Base-by-base conservation (phyloP, 92 coral and sea anemone genomes). In the Zoanthus sansibaricus region DNA sequence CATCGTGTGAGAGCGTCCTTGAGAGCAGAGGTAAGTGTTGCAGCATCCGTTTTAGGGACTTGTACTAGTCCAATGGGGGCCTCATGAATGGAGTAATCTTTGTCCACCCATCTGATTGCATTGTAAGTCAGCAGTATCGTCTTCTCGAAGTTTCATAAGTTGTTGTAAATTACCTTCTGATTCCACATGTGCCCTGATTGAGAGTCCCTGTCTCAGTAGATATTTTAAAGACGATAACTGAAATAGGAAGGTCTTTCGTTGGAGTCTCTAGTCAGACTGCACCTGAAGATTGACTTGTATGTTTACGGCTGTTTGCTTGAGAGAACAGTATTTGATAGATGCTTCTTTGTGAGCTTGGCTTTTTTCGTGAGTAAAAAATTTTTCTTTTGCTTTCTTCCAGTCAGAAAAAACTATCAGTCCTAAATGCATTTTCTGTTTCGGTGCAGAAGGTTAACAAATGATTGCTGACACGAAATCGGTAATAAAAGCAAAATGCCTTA, bases 91-190 rank as follows among this genome's bases (percentile, higher is more conserved):
- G 64, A 56, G 64, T 56, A 13, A 56, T 56, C n/a, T n/a, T 56
- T 56, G 64, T 56, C 64, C 64, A 56, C 64, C 64, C 64, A 56
- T 56, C 64, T 56, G 64, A 56, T 56, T 56, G 64, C 64, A 56
- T 56, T 56, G 64, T 56, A 56, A 56, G 64, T 56, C 4, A 8
- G 64, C 64, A 56, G 9, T 56, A 56, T 56, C 64, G 16, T 56
- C 15, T 56, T 56, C 64, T 56, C 16, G 64, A 56, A 56, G 64
- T 56, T 56, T 56, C 64, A 2, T 56, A 56, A 56, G 64, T 56
- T 56, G 16, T 56, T 56, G 64, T 56, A 56, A 56, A 56, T 56
- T 56, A 56, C 64, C 64, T 56, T 56, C 15, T 56, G 64, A 56
- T 56, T 56, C 64, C 64, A 56, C 64, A 56, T 56, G 64, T 56